phyloP scores from a whole-genome alignment of 1,140 invertebrate species.

The Hyphantria cunea region DNA sequence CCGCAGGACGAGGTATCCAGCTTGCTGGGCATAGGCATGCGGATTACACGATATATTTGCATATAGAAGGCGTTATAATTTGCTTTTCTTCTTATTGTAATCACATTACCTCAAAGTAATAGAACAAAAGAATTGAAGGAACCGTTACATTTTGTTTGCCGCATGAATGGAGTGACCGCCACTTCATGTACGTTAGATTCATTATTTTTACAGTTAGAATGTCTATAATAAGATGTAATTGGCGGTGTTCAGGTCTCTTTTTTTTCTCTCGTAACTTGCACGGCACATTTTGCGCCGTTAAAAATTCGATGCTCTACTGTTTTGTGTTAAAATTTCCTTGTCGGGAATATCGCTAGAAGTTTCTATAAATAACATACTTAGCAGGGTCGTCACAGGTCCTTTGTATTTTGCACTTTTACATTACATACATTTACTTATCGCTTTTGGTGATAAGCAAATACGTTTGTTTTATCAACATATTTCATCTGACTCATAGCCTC shows the following conservation, averaged over 20 bases:
- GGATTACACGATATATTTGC: slow-evolving; percentile 27
- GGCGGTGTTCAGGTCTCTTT: slow-evolving; percentile 19
- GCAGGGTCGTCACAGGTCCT: neutral
- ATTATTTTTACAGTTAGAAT: slow-evolving; percentile 44
- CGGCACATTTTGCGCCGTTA: slow-evolving; percentile 18
- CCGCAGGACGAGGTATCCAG: slow-evolving; percentile 34
- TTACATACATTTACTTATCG: neutral
- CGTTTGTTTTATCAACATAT: neutral
- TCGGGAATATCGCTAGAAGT: slow-evolving; percentile 19
- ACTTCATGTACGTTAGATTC: slow-evolving; percentile 36
- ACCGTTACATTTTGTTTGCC: slow-evolving; percentile 43
- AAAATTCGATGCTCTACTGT: slow-evolving; percentile 1
- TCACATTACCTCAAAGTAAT: slow-evolving; percentile 2
- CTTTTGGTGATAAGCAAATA: neutral
- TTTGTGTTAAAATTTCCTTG: slow-evolving; percentile 15
- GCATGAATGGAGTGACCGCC: slow-evolving; percentile 45
- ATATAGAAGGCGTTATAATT: slow-evolving; percentile 21
- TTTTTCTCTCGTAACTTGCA: slow-evolving; percentile 12
- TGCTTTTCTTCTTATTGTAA: slow-evolving; percentile 27
- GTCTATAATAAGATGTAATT: slow-evolving; percentile 41
- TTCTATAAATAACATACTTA: slow-evolving; percentile 26
- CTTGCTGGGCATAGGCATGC: slow-evolving; percentile 28
- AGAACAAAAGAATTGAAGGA: slow-evolving; percentile 43
- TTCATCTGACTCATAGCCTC: neutral
- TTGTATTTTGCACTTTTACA: too few relatives aligned